Base-by-base conservation (phyloP, 2,888 invertebrate genomes). In the Drosophila diplacantha region DNA sequence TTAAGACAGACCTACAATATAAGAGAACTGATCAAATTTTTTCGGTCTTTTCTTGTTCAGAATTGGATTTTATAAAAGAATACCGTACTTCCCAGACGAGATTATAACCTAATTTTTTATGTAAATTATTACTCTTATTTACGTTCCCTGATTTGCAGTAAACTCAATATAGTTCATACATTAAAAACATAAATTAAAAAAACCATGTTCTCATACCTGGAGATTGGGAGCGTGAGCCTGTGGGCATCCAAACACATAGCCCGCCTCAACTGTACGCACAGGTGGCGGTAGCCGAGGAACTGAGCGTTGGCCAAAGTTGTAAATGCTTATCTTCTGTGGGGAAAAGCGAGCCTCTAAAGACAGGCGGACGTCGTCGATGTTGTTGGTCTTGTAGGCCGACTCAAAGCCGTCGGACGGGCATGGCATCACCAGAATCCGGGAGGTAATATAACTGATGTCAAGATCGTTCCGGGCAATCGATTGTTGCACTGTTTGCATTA, bases 401-500 rank as follows among this genome's bases (percentile, higher is more conserved):
- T 98, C 97, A 51, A 97, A 91, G 7, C 97, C 96, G 86, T 98
- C 98, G 1, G 96, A 96, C 2, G 98, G 97, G 87, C 94, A 97
- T 7, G 98, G 97, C 96, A 98, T 97, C 18, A 97, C 96, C 81
- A 96, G 91, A 57, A 98, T 90, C 59, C 97, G 92, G 50, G 96
- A 95, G 11, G 98, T 98, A 71, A 98, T 92, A 88, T 97, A 97
- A 85, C 94, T 95, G 56, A 97, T 93, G 86, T 98, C 98, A 84
- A 98, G 89, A 88, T 97, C 97, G 50, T 93, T 93, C 76, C 95
- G 91, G 32, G 94, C 94, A 88, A 96, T 96, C 44, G 94, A 93
- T 92, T 96, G 96, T 87, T 96, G 96, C 72, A 98, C 96, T 35
- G 97, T 96, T 87, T 98, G 96, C 93, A 98, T 97, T 39, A 99